These are phyloP conservation scores for Habroteleia sp. DNA, from an alignment of 2,888 invertebrate genomes.

Conservation along the genomic window DNA sequence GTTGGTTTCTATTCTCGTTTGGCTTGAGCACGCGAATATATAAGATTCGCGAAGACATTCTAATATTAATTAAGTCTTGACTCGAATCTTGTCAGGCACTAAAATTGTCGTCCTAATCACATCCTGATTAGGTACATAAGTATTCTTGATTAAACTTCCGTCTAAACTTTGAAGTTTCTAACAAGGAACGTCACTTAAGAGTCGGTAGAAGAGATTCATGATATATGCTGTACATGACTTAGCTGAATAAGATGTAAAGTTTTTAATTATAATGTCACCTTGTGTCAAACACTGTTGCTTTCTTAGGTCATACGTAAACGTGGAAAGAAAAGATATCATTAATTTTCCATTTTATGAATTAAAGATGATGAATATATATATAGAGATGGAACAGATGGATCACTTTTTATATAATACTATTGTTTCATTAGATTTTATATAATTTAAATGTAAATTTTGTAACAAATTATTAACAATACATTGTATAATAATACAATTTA, in stretches of 20 bases:
- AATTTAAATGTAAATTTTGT: too few relatives aligned
- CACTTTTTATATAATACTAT: too few relatives aligned
- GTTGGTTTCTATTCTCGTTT: neutral
- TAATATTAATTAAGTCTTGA: slow-evolving; percentile 40
- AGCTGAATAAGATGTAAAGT: slow-evolving; percentile 15
- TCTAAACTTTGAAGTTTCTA: slow-evolving; percentile 39
- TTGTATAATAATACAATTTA: too few relatives aligned
- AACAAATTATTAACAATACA: too few relatives aligned
- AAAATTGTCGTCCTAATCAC: slow-evolving; percentile 51
- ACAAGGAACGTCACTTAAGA: slow-evolving; percentile 42
- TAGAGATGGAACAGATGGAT: too few relatives aligned
- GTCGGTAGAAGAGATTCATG: slow-evolving; percentile 22
- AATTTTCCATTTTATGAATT: too few relatives aligned
- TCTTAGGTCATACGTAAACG: too few relatives aligned
- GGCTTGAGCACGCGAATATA: neutral
- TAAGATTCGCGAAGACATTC: slow-evolving; percentile 9
- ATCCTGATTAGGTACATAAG: slow-evolving; percentile 53
- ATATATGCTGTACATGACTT: slow-evolving; percentile 2
- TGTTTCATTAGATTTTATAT: too few relatives aligned
- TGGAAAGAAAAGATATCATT: too few relatives aligned
- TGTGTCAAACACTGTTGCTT: neutral
- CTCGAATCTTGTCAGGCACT: slow-evolving; percentile 21
- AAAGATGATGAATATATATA: too few relatives aligned
- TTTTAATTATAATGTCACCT: slow-evolving; percentile 15
- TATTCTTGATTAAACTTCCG: slow-evolving; percentile 50